Percentiles rank a stretch among this genome's conserved stretches.
Evolutionary conservation across 2,113 vertebrate species (phyloP).

Genomic region (Brachionichthys hirsutus): DNA sequence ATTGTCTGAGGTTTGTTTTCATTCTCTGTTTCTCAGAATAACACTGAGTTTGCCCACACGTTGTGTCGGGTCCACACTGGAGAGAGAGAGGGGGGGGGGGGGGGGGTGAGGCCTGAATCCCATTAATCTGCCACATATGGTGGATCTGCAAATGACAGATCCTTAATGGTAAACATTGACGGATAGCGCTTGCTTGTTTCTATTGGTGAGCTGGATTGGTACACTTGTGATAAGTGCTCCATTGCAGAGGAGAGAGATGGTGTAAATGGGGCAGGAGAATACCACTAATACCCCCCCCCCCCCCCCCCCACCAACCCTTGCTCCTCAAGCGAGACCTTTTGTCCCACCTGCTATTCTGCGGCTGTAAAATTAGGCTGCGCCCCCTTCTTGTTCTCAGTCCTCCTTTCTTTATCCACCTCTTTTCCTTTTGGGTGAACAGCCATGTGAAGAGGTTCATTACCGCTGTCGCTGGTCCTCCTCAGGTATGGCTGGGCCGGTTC

Average conservation of each 20-base stretch:
- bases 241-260: conserved; percentile 94
- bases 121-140: conserved; percentile 78
- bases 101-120: conserved; percentile 54
- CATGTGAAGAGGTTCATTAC: conserved; percentile 99
- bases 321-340: conserved; percentile 99
- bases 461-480: conserved; percentile 85
- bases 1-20: conserved; percentile 63
- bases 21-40: conserved; percentile 60
- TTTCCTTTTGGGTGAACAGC: conserved; percentile 87
- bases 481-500: conserved; percentile 92
- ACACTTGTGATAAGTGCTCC: conserved; percentile 99
- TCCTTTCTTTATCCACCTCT: conserved; percentile 75
- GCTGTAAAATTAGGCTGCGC: conserved; percentile 92
- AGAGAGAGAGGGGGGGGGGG: conserved; percentile 23
- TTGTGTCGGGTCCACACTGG: conserved; percentile 54
- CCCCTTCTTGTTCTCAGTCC: conserved; percentile 75
- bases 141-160: conserved; percentile 93
- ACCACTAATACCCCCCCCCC: conserved; percentile 88
- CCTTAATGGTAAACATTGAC: conserved; percentile 94
- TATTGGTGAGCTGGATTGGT: conserved; percentile 97
- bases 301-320: conserved; percentile 49
- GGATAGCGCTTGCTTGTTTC: conserved; percentile 95
- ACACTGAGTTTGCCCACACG: conserved; percentile 61
- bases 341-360: conserved; percentile 95
- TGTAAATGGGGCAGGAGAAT: conserved; percentile 92